Conservation (phyloP, 2,113 vertebrate species). For the Serinus canaria region DNA sequence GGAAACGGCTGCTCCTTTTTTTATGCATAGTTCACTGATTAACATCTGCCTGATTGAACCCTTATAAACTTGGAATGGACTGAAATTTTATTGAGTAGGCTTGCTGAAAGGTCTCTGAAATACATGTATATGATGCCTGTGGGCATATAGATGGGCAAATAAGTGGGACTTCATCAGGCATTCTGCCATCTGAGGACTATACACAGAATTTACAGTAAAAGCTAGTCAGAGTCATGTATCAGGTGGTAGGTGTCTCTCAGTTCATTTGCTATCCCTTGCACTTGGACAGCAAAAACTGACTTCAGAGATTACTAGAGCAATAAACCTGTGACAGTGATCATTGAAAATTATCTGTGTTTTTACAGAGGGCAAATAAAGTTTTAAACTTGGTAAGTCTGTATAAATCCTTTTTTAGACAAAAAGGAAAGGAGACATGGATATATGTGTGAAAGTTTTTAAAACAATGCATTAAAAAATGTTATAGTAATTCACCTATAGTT, state of each 20-base stretch:
- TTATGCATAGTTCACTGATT: conserved; percentile 61
- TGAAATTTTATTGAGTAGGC: conserved; percentile 50
- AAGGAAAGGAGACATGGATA: neutral
- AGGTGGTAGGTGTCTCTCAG: neutral
- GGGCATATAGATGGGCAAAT: neutral
- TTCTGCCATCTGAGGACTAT: neutral
- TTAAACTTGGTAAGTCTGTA: neutral
- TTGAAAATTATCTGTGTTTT: neutral
- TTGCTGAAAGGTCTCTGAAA: conserved; percentile 62
- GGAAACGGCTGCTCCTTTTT: conserved; percentile 67
- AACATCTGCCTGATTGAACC: conserved; percentile 65
- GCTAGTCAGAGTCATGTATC: neutral
- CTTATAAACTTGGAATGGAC: conserved; percentile 55
- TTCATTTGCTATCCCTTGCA: neutral
- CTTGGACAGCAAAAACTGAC: neutral
- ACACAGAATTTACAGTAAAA: neutral
- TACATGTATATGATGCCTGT: neutral
- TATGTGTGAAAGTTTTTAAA: neutral
- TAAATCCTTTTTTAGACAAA: neutral
- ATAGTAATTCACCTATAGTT: neutral
- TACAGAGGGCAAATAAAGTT: neutral
- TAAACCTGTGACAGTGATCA: neutral
- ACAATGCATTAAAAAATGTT: neutral
- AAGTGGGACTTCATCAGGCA: neutral
- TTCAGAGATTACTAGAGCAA: neutral